Conservation (phyloP, 2,888 invertebrate species). For the Cryptocheilus praepositus region DNA sequence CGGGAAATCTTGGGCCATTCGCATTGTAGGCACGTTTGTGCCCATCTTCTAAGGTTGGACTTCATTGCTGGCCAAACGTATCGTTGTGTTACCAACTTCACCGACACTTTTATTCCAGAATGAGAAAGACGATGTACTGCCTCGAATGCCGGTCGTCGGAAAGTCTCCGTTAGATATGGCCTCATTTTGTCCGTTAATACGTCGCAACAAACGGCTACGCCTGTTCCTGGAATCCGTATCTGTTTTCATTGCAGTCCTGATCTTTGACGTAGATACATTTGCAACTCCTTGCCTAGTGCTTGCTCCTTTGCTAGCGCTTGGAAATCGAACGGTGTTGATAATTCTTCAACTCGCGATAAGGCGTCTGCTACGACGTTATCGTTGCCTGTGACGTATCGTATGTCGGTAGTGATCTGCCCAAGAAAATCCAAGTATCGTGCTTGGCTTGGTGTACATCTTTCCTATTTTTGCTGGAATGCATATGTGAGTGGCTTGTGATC, state of each 20-base stretch:
- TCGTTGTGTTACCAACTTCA: conserved; percentile 36
- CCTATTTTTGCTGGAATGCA: not conserved
- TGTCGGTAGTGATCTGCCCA: not conserved
- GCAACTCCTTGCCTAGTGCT: too few relatives aligned
- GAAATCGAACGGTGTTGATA: not conserved
- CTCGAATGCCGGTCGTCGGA: conserved; percentile 26
- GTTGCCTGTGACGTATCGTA: not conserved
- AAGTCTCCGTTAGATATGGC: conserved; percentile 35
- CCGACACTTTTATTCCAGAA: conserved; percentile 31
- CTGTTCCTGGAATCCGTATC: too few relatives aligned
- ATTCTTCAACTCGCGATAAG: not conserved
- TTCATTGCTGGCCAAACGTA: conserved; percentile 53
- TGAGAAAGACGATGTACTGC: conserved; percentile 30
- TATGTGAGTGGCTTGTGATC: conserved; percentile 3
- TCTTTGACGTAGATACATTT: too few relatives aligned
- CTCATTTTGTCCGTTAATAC: conserved; percentile 4
- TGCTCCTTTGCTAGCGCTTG: too few relatives aligned
- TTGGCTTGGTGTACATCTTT: not conserved
- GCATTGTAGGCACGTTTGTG: conserved; percentile 53
- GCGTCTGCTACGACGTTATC: not conserved
- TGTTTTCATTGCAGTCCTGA: too few relatives aligned
- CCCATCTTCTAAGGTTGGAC: conserved; percentile 51
- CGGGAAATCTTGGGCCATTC: conserved; percentile 59
- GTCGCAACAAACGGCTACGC: too few relatives aligned
- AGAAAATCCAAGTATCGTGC: not conserved